Percentiles rank a stretch among this genome's conserved stretches.
Evolutionary conservation across 2,113 vertebrate species (phyloP).

Genomic region (Agelaius tricolor): DNA sequence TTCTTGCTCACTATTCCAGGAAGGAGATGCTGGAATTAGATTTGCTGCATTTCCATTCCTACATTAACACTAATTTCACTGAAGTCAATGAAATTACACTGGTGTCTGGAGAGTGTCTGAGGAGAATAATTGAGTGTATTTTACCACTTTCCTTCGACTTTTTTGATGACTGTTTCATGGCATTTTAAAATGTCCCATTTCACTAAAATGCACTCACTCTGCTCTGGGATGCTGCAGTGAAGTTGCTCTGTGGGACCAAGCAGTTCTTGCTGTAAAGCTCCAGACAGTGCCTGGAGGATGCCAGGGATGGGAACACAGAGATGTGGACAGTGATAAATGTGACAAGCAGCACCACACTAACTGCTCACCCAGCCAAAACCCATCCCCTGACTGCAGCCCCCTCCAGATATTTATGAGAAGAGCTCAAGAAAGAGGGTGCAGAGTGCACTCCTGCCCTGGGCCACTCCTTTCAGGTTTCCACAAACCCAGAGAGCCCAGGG

Average conservation of each 20-base stretch:
- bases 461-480: not conserved
- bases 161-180: not conserved
- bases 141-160: conserved; percentile 27
- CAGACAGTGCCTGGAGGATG: not conserved
- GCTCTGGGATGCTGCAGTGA: not conserved
- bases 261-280: not conserved
- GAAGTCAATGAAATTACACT: conserved; percentile 52
- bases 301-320: not conserved
- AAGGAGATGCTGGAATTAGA: conserved; percentile 52
- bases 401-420: not conserved
- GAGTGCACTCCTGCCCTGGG: not conserved
- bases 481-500: not conserved
- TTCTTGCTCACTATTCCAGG: conserved; percentile 52
- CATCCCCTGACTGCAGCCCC: not conserved
- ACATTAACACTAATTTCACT: conserved; percentile 63
- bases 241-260: not conserved
- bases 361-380: not conserved
- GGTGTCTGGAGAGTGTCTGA: conserved; percentile 37
- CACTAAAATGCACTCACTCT: not conserved
- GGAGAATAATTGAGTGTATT: conserved; percentile 43
- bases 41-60: conserved; percentile 61
- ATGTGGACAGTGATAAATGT: not conserved
- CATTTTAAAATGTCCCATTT: not conserved
- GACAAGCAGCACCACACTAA: fast-evolving
- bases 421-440: not conserved